Base-by-base conservation (phyloP, 2,888 invertebrate genomes). In the Thereva unica region DNA sequence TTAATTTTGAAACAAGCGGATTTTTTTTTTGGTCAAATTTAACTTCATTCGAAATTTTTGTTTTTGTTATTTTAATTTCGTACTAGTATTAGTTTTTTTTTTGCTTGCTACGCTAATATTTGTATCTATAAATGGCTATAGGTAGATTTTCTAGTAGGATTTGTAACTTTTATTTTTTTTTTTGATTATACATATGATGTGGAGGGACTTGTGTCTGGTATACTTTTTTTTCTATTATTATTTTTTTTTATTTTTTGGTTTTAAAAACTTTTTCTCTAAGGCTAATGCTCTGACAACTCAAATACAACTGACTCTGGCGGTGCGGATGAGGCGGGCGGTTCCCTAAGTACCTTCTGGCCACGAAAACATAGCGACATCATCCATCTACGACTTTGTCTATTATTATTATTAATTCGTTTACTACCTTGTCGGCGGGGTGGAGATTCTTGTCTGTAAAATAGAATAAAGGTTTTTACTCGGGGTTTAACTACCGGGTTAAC, bases 281-380 rank as follows among this genome's bases (percentile, higher is more conserved):
- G 23, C 79, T 80, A 80, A 74, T 78, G 79, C 78, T 80, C 79
- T 77, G 80, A 80, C 77, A 80, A 78, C 77, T 80, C 80, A 79
- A 80, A 80, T 77, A 79, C 77, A 79, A 80, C 81, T 80, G 80
- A 80, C 81, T 80, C 80, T 73, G 79, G 79, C 75, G 79, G 79
- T 75, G 77, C 77, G 75, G 78, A 76, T 74, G 76, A 75, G 74
- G 79, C 74, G 75, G 79, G 75, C 74, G 79, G 79, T 75, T 78
- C 78, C 74, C 77, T 78, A 71, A 79, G 78, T 78, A 78, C 77
- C 78, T 80, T 80, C 76, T 79, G 78, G 75, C 77, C 77, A 73
- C 78, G 77, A 71, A 79, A 80, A 73, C 80, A 80, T 71, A 78
- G 69, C 4, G 73, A 72, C 67, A 76, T 71, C 74, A 77, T 75